Evolutionary conservation across 2,888 invertebrate genomes (phyloP), one percentile per base, ranked within the genome.

Genomic region (Chamaedrilus cognettii): DNA sequence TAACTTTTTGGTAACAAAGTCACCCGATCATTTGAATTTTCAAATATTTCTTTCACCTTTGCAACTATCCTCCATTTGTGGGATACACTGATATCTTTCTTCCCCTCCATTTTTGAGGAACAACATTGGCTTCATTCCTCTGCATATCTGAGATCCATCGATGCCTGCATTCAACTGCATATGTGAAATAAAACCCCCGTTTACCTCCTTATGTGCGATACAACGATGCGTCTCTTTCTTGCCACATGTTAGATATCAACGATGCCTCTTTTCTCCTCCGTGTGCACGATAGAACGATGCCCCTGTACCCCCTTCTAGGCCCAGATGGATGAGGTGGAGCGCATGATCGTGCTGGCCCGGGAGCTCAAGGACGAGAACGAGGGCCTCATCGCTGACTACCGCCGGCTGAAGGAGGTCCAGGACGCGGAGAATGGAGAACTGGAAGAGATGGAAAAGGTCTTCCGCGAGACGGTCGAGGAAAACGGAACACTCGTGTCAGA

Each of bases 331-430:
- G 68, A 68, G 11, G 64, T 68, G 23, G 68, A 60, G 23, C 50
- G 35, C 30, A 49, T 68, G 7, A 64, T 68, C 7, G 42, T 15
- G 31, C 42, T 59, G 5, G 68, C 64, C 19, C 42, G 52, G 31
- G 64, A 68, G 34, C 23, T 68, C 49, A 68, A 65, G 31, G 64
- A 64, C 2, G 68, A 68, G 32, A 68, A 68, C 49, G 64, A 65
- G 30, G 56, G 34, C 11, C 28, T 68, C 33, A 65, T 68, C 26
- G 33, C 57, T 1, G 68, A 68, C 31, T 68, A 64, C 30, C 35
- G 35, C n/a, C 33, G 55, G 28, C 60, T 64, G 30, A 50, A 51
- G 5, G 60, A 64, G 19, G 34, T 56, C 1, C 51, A 64, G 49
- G 64, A 59, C 5, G 58, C 60, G n/a, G 68, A 68, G 19, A 33